These are phyloP conservation scores for Sabellastarte sp. DNA, from an alignment of 2,888 invertebrate species.

Conservation along the genomic window DNA sequence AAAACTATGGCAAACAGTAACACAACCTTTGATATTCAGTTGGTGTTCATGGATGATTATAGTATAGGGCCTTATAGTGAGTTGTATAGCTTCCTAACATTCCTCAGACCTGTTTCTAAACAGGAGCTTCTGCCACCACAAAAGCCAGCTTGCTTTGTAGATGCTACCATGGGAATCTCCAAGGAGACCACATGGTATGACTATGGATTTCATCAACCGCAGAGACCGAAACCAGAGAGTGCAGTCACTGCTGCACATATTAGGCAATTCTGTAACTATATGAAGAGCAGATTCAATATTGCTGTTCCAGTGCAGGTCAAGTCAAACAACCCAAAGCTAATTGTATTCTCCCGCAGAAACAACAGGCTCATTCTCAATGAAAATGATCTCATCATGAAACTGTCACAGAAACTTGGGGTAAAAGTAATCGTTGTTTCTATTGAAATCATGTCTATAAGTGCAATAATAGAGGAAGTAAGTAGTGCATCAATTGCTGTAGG, in stretches of 20 bases:
- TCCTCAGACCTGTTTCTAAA: slow-evolving; percentile 34
- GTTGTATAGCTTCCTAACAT: slow-evolving; percentile 56
- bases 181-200: slow-evolving; percentile 61
- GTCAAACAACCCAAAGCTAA: slow-evolving; percentile 21
- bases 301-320: background rate
- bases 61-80: slow-evolving; percentile 39
- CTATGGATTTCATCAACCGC: slow-evolving; percentile 61
- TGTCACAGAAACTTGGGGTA: slow-evolving; percentile 36
- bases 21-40: slow-evolving; percentile 40
- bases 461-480: slow-evolving; percentile 42
- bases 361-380: slow-evolving; percentile 62
- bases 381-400: slow-evolving; percentile 48
- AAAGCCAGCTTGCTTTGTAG: slow-evolving; percentile 53
- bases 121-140: slow-evolving; percentile 20
- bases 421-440: slow-evolving; percentile 43
- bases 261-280: slow-evolving; percentile 13
- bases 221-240: slow-evolving; percentile 52
- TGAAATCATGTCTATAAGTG: slow-evolving; percentile 42
- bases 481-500: slow-evolving; percentile 52
- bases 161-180: slow-evolving; percentile 56
- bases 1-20: background rate
- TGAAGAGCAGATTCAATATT: slow-evolving; percentile 9
- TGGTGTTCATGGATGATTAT: slow-evolving; percentile 24
- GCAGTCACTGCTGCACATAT: slow-evolving; percentile 33
- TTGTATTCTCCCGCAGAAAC: slow-evolving; percentile 52